Conservation (phyloP, 2,113 vertebrate species). For the Lampris megalopsis region DNA sequence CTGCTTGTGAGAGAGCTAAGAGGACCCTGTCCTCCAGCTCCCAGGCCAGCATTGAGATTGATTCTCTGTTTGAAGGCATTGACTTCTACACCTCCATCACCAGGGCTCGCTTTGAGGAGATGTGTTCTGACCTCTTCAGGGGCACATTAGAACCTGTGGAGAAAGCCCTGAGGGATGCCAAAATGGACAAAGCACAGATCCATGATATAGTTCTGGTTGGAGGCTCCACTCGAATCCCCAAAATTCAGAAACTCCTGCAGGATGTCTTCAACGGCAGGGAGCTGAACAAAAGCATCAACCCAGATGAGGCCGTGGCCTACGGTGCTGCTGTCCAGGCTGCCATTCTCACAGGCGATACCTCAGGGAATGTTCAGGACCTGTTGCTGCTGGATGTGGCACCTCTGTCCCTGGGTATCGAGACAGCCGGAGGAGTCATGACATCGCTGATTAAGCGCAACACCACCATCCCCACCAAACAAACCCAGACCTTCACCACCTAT, state of each 20-base stretch:
- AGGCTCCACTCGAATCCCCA: constrained; percentile 91
- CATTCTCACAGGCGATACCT: constrained; percentile 89
- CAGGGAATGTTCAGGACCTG: constrained; percentile 89
- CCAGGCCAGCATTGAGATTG: constrained; percentile 92
- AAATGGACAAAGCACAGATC: constrained; percentile 90
- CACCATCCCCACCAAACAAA: constrained; percentile 90
- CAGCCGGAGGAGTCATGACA: constrained; percentile 89
- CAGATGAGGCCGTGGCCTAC: constrained; percentile 90
- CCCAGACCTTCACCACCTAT: constrained; percentile 87
- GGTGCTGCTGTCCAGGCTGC: constrained; percentile 92
- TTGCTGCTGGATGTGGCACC: constrained; percentile 89
- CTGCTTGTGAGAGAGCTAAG: constrained; percentile 90
- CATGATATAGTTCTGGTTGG: constrained; percentile 90
- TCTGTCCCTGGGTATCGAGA: constrained; percentile 88
- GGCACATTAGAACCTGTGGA: constrained; percentile 92
- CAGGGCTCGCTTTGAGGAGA: constrained; percentile 81
- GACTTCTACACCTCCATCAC: constrained; percentile 94
- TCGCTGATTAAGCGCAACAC: constrained; percentile 81
- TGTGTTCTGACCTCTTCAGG: constrained; percentile 90
- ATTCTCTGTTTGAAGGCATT: constrained; percentile 91
- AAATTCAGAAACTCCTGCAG: constrained; percentile 89
- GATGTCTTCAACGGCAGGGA: constrained; percentile 84
- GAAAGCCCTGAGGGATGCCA: constrained; percentile 89
- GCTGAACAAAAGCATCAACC: constrained; percentile 91
- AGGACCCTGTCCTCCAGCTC: constrained; percentile 89